Evolutionary conservation across 2,113 vertebrate species (phyloP).

Genomic region (Felis chaus): DNA sequence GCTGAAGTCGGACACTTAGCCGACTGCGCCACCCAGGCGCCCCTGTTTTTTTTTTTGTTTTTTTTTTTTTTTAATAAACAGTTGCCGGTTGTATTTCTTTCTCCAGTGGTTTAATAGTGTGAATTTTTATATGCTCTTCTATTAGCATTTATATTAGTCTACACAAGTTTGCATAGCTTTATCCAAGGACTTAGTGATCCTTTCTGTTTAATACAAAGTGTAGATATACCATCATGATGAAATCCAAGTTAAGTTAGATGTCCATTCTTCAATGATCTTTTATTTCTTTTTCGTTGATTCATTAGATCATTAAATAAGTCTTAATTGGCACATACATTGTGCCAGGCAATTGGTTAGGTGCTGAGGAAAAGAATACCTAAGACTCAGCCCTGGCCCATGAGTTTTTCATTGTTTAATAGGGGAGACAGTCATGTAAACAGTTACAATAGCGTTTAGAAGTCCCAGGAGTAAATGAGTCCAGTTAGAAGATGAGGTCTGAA

Average conservation of each 20-base stretch:
- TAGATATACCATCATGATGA: neutral
- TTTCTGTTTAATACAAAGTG: constrained; percentile 7
- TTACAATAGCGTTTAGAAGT: neutral
- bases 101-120: neutral
- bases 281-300: neutral
- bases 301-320: neutral
- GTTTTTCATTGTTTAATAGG: neutral
- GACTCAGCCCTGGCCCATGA: neutral
- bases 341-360: neutral
- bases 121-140: neutral
- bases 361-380: neutral
- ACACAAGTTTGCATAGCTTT: neutral
- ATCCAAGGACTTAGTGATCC: neutral
- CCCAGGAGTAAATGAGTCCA: too few relatives aligned
- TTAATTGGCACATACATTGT: neutral
- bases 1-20: too few relatives aligned
- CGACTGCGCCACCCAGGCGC: too few relatives aligned
- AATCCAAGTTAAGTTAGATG: neutral
- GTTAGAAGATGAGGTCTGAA: neutral
- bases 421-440: neutral
- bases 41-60: too few relatives aligned
- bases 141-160: neutral
- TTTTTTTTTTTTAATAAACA: neutral
- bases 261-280: neutral
- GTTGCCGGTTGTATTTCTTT: neutral